Evolutionary conservation across 2,888 invertebrate species (phyloP), one percentile per base, ranked within the genome.

Genomic region (Platerodrilus igneus): DNA sequence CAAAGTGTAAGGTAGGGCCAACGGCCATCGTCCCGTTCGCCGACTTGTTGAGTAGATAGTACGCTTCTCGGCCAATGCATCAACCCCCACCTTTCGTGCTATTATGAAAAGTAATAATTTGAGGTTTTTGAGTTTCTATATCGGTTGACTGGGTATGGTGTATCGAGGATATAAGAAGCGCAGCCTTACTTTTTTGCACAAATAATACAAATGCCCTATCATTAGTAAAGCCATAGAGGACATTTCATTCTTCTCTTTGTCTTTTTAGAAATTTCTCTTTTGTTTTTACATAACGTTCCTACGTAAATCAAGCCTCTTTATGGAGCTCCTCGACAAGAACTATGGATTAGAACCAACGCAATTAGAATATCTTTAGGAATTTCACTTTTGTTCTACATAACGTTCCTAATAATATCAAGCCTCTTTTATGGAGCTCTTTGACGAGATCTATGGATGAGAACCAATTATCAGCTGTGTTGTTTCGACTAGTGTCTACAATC

Each of bases 131-230:
- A 7, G 28, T 28, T 7, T 4, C 28, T 6, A 8, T 4, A 28
- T 28, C 16, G 4, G 16, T 15, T n/a, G 5, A n/a, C 4, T 10
- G 8, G 16, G 11, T 13, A n/a, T 28, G 28, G 28, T 28, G 28
- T 14, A 28, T 28, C 3, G 14, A 28, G 10, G 28, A 28, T 7
- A 28, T 6, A 5, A 28, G 28, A 20, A 34, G 34, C 16, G 25
- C 34, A 6, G 13, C 34, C 18, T 25, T 34, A 10, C 16, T 34
- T 10, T 34, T 34, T 4, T 23, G 10, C 11, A 34, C 25, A 15
- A 25, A 34, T 10, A 16, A 34, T n/a, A 34, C 4, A 8, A 25
- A 16, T n/a, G 23, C 25, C 3, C 14, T 4, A 17, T 34, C 32
- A 19, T 14, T 19, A 11, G 32, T 32, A 11, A 32, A 32, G 4